A percentile compares a stretch with the other conserved stretches of the same genome.
Conservation (phyloP, 2,888 invertebrate genomes). For the Chrysolina americana region DNA sequence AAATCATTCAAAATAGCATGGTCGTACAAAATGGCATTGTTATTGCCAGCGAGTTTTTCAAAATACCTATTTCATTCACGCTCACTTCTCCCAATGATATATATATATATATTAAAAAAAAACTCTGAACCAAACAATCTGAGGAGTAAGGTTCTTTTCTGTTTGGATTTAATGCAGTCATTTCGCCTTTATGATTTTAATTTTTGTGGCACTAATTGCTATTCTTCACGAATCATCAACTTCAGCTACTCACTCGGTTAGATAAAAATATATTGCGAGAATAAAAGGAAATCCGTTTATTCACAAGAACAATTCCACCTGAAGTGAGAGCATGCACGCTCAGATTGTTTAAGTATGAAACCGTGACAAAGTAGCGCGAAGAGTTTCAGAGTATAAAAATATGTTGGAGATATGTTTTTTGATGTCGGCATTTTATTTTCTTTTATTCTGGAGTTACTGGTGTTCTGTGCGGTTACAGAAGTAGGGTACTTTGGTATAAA, state of each 20-base stretch:
- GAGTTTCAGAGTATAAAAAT: slow-evolving; percentile 7
- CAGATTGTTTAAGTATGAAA: slow-evolving; percentile 9
- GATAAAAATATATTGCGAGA: neutral
- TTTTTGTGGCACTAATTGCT: neutral
- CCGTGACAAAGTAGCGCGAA: slow-evolving; percentile 16
- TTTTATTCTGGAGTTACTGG: neutral
- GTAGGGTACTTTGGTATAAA: neutral
- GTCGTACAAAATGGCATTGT: too few species aligned
- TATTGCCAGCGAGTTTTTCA: too few species aligned
- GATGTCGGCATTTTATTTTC: neutral
- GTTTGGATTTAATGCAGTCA: neutral
- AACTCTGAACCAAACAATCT: neutral
- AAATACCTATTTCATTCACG: too few species aligned
- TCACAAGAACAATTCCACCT: slow-evolving; percentile 10
- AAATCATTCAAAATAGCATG: too few species aligned
- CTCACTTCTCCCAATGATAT: too few species aligned
- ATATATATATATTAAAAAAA: neutral
- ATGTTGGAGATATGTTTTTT: slow-evolving; percentile 6
- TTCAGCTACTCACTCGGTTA: neutral
- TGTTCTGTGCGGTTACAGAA: neutral
- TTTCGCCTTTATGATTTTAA: neutral
- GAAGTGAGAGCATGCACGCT: neutral
- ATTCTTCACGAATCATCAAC: slow-evolving; percentile 6
- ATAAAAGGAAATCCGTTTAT: slow-evolving; percentile 8
- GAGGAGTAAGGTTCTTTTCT: neutral